These are phyloP conservation scores for Spodoptera litura DNA, from an alignment of 1,140 invertebrate species.

Conservation along the genomic window DNA sequence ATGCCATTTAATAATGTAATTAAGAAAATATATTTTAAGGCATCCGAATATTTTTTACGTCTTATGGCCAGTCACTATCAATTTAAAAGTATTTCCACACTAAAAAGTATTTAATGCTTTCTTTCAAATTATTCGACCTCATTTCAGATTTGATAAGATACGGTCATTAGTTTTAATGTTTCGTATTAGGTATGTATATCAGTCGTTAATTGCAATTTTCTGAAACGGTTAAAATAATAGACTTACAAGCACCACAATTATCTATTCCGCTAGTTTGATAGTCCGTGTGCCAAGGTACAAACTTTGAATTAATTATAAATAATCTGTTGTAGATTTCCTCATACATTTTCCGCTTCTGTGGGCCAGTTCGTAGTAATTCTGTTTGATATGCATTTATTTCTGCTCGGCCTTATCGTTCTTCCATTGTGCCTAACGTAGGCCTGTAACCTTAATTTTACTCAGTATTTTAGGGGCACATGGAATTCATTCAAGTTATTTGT, in stretches of 20 bases:
- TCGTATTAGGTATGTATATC: no score
- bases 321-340: conserved; percentile 26
- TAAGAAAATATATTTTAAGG: not conserved
- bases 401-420: no score
- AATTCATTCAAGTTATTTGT: no score
- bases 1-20: not conserved
- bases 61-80: not conserved
- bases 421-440: no score
- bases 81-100: no score
- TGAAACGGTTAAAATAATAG: not conserved
- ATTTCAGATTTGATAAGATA: not conserved
- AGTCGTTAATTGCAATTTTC: not conserved
- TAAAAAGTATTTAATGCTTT: no score
- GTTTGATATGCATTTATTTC: conserved; percentile 1
- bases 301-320: conserved; percentile 25
- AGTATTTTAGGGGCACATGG: not conserved
- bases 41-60: not conserved
- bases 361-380: conserved; percentile 21
- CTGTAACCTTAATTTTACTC: not conserved
- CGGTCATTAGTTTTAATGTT: no score
- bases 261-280: not conserved
- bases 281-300: conserved; percentile 14
- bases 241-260: not conserved
- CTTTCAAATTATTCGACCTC: not conserved
- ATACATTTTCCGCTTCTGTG: conserved; percentile 24